Evolutionary conservation across 2,888 invertebrate genomes (phyloP).

Genomic region (Drosophila bunnanda): DNA sequence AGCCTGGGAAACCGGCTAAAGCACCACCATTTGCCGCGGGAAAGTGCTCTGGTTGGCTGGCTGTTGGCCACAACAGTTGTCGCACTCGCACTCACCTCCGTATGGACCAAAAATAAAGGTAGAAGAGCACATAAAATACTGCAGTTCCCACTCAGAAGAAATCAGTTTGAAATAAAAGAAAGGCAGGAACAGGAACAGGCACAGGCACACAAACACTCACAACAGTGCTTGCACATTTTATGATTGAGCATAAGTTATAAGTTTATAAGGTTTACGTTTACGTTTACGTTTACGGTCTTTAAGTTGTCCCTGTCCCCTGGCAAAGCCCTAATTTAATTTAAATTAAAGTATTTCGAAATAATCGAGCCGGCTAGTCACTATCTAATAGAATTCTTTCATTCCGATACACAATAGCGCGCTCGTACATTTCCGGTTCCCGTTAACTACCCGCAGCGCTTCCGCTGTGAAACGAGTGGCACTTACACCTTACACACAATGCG

Average conservation of each 20-base stretch:
- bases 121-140: neutral
- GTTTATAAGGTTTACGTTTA: no score
- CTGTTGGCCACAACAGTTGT: conserved; percentile 7
- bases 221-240: neutral
- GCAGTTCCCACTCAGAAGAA: neutral
- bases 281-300: neutral
- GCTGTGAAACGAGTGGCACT: conserved; percentile 47
- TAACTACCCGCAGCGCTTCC: conserved; percentile 70
- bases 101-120: conserved; percentile 3
- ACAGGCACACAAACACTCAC: neutral
- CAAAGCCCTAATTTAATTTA: conserved; percentile 23
- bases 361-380: conserved; percentile 37
- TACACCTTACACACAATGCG: conserved; percentile 10
- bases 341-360: conserved; percentile 51
- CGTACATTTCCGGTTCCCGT: conserved; percentile 68
- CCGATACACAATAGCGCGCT: conserved; percentile 67
- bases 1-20: conserved; percentile 1
- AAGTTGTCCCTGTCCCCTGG: neutral
- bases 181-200: neutral
- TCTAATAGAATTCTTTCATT: conserved; percentile 74
- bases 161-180: conserved; percentile 2
- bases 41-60: conserved; percentile 35
- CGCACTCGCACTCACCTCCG: conserved; percentile 17
- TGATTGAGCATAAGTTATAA: neutral
- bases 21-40: conserved; percentile 37